These are phyloP conservation scores for Heliconius nattereri DNA, from an alignment of 1,140 invertebrate species.

Conservation along the genomic window DNA sequence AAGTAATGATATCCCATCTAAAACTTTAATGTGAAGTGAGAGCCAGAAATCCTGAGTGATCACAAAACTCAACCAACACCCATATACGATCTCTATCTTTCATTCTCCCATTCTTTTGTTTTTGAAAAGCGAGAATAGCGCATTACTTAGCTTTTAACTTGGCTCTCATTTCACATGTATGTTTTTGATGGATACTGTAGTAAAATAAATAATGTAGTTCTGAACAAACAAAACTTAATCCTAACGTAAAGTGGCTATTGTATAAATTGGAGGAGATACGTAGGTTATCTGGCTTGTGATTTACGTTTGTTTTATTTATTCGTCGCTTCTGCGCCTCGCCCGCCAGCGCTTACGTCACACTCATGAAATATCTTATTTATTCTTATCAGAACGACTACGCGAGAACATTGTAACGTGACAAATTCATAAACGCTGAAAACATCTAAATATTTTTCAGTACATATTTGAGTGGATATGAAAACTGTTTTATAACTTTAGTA, in stretches of 20 bases:
- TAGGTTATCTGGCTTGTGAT: not conserved
- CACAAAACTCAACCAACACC: no score
- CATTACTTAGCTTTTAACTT: no score
- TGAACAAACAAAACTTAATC: not conserved
- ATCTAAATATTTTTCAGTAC: slow-evolving; percentile 2
- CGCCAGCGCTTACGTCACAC: not conserved
- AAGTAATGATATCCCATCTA: no score
- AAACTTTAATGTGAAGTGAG: no score
- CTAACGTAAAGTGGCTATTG: not conserved
- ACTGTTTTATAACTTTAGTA: not conserved
- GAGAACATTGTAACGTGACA: slow-evolving; percentile 16
- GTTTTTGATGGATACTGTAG: not conserved
- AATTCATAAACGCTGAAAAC: slow-evolving; percentile 11
- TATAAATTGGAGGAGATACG: slow-evolving; percentile 2
- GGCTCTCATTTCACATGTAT: not conserved
- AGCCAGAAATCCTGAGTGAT: no score
- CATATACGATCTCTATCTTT: no score
- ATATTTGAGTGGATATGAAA: not conserved
- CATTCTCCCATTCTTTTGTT: no score
- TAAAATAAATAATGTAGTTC: not conserved
- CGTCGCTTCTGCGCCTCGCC: not conserved
- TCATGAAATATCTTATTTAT: slow-evolving; percentile 6
- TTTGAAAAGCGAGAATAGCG: no score
- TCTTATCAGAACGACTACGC: not conserved
- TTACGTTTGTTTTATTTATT: slow-evolving; percentile 13